phyloP scores from a whole-genome alignment of 35 echinoderm and acorn worm species.

The Heliocidaris tuberculata region DNA sequence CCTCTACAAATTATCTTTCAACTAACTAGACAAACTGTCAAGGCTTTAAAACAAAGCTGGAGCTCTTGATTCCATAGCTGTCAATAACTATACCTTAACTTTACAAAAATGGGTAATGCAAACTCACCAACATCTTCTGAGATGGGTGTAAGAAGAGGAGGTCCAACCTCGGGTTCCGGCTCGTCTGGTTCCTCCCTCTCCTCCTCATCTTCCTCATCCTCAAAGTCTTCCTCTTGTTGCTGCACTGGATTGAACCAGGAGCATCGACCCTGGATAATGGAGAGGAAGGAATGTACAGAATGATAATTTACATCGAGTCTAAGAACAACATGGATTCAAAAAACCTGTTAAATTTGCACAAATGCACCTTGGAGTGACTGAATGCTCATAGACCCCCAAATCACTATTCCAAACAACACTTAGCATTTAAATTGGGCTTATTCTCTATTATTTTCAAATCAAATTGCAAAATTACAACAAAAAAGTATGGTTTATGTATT shows the following conservation, averaged over 20 bases:
- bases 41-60: too few relatives aligned
- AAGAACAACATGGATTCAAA: not conserved
- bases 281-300: not conserved
- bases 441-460: too few relatives aligned
- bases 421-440: too few relatives aligned
- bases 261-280: slow-evolving; percentile 77
- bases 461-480: too few relatives aligned
- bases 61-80: too few relatives aligned
- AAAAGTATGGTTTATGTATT: too few relatives aligned
- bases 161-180: slow-evolving; percentile 94
- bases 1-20: too few relatives aligned
- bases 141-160: slow-evolving; percentile 94
- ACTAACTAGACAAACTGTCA: too few relatives aligned
- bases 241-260: slow-evolving; percentile 95
- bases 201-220: slow-evolving; percentile 98
- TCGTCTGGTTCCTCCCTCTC: slow-evolving; percentile 99
- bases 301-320: not conserved
- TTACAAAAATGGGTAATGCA: not conserved
- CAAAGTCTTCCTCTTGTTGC: slow-evolving; percentile 98
- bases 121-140: slow-evolving; percentile 96
- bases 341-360: too few relatives aligned
- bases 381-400: too few relatives aligned
- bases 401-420: too few relatives aligned
- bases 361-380: too few relatives aligned
- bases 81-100: not conserved